These are phyloP conservation scores for Microtus richardsoni DNA, from an alignment of 2,113 vertebrate genomes.

Conservation along the genomic window DNA sequence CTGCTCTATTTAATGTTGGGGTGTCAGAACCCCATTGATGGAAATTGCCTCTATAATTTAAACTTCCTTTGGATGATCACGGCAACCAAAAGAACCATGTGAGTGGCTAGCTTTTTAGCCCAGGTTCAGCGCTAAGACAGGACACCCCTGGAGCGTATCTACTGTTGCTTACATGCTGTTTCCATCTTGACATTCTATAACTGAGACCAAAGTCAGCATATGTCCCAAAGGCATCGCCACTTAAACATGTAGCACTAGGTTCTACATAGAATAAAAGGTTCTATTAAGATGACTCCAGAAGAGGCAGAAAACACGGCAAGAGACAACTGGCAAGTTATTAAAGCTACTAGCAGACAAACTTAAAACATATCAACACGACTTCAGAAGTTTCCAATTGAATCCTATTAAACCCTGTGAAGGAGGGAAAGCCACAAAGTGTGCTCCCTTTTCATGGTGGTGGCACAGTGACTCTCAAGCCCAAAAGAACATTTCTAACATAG, in stretches of 20 bases:
- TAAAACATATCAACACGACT: not conserved
- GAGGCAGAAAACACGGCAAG: not conserved
- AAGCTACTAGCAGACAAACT: not conserved
- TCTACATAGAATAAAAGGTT: too few relatives aligned
- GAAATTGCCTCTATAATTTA: not conserved
- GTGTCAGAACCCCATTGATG: not conserved
- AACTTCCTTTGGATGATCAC: not conserved
- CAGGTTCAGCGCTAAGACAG: too few relatives aligned
- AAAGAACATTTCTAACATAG: not conserved
- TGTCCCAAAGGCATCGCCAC: not conserved
- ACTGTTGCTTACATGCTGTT: not conserved
- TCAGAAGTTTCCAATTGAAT: not conserved
- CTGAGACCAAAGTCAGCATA: not conserved
- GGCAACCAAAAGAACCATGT: too few relatives aligned
- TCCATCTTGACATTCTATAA: too few relatives aligned
- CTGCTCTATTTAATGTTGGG: too few relatives aligned
- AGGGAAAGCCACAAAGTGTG: not conserved
- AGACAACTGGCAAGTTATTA: not conserved
- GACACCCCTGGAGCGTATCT: rapidly evolving
- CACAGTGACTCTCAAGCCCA: not conserved
- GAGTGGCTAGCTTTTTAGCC: not conserved
- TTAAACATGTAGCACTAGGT: not conserved
- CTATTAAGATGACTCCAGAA: not conserved
- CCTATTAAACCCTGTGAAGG: not conserved
- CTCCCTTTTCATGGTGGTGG: not conserved